Conservation (phyloP, 2,113 vertebrate species). For the Ifrita kowaldi region DNA sequence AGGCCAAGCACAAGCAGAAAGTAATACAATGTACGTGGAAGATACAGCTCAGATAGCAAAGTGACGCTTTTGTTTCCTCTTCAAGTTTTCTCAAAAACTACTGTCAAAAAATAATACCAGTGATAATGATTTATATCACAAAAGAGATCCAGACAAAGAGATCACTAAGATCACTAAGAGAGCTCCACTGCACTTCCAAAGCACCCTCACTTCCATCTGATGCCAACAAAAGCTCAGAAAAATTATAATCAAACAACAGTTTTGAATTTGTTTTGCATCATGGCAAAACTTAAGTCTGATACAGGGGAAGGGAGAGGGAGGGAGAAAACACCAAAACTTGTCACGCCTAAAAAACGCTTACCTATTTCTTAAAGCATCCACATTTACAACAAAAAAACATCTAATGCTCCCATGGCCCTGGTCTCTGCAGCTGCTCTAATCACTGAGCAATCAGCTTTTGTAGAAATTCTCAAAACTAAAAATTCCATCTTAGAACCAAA, state of each 20-base stretch:
- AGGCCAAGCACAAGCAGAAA: neutral
- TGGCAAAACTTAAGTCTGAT: neutral
- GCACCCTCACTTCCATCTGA: neutral
- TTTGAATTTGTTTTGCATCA: neutral
- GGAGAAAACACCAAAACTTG: neutral
- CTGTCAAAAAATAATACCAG: neutral
- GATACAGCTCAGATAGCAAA: neutral
- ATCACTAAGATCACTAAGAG: neutral
- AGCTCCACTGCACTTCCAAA: neutral
- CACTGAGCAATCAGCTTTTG: constrained; percentile 11
- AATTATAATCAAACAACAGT: neutral
- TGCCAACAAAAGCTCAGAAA: neutral
- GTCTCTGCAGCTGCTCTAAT: neutral
- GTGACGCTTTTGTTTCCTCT: neutral
- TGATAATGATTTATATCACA: neutral
- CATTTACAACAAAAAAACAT: neutral
- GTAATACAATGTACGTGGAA: neutral
- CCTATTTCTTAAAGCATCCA: neutral
- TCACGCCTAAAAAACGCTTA: neutral
- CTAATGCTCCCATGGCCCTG: neutral
- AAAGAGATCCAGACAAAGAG: neutral
- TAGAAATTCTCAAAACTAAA: neutral
- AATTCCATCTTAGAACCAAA: neutral
- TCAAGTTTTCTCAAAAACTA: neutral
- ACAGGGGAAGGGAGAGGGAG: neutral